A percentile compares a stretch with the other conserved stretches of the same genome.
phyloP scores from a whole-genome alignment of 2,888 invertebrate species.

The Caenorhabditis uteleia region DNA sequence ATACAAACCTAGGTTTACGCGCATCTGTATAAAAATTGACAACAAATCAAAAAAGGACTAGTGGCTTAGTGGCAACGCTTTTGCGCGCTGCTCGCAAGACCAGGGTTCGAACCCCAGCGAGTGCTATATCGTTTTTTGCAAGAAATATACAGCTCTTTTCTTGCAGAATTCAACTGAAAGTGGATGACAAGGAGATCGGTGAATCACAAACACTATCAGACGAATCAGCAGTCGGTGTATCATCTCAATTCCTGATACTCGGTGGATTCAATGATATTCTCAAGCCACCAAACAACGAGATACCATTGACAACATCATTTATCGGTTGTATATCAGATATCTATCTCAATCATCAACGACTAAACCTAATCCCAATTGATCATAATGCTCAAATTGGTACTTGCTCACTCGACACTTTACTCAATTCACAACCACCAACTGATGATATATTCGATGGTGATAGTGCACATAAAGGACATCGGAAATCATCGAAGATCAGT shows the following conservation, averaged over 20 bases:
- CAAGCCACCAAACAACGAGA: conserved; percentile 59
- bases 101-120: no score
- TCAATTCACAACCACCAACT: conserved; percentile 15
- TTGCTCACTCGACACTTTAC: conserved; percentile 44
- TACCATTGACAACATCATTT: conserved; percentile 66
- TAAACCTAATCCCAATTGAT: conserved; percentile 59
- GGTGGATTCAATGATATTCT: conserved; percentile 57
- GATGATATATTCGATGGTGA: conserved; percentile 46
- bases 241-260: conserved; percentile 49
- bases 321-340: conserved; percentile 72
- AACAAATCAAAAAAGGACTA: no score
- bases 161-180: conserved; percentile 44
- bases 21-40: no score
- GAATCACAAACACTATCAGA: conserved; percentile 51
- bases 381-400: conserved; percentile 64
- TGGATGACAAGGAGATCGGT: conserved; percentile 69
- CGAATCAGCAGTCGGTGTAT: conserved; percentile 57
- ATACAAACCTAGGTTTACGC: no score
- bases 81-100: no score
- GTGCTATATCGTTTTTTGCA: no score
- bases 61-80: no score
- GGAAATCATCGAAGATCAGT: conserved; percentile 34
- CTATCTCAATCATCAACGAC: conserved; percentile 59
- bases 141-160: no score
- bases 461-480: conserved; percentile 36